Conservation (phyloP, 2,113 vertebrate genomes). For the Falco punctatus region DNA sequence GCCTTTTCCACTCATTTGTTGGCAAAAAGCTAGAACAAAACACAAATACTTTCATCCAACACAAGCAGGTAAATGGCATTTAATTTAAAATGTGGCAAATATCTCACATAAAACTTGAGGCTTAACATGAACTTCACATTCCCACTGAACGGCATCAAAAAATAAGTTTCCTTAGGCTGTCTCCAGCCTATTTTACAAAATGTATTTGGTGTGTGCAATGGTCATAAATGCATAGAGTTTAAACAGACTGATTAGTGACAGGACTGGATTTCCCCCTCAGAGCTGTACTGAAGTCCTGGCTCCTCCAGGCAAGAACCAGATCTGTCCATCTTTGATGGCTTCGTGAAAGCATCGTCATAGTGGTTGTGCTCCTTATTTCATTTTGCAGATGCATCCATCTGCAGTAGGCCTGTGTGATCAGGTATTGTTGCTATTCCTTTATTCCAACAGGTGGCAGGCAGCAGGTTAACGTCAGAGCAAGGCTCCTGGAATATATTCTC, state of each 20-base stretch:
- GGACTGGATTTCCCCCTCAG: too few species aligned
- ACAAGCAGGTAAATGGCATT: background rate
- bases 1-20: background rate
- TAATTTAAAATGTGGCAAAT: background rate
- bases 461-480: background rate
- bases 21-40: background rate
- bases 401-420: too few species aligned
- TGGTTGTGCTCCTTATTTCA: too few species aligned
- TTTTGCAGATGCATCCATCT: too few species aligned
- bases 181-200: background rate
- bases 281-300: too few species aligned
- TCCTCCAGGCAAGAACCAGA: too few species aligned
- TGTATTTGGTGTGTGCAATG: accelerated
- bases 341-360: too few species aligned
- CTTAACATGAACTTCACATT: background rate
- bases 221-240: background rate
- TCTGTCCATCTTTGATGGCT: too few species aligned
- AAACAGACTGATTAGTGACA: background rate
- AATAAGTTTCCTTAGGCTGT: background rate
- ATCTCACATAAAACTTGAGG: background rate
- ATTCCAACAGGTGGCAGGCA: too few species aligned
- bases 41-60: background rate
- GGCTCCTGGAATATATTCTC: background rate
- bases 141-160: background rate
- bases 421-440: too few species aligned